A percentile compares a stretch with the other conserved stretches of the same genome.
Conservation (phyloP, 92 coral and sea anemone species). For the Epizoanthus stellaris region DNA sequence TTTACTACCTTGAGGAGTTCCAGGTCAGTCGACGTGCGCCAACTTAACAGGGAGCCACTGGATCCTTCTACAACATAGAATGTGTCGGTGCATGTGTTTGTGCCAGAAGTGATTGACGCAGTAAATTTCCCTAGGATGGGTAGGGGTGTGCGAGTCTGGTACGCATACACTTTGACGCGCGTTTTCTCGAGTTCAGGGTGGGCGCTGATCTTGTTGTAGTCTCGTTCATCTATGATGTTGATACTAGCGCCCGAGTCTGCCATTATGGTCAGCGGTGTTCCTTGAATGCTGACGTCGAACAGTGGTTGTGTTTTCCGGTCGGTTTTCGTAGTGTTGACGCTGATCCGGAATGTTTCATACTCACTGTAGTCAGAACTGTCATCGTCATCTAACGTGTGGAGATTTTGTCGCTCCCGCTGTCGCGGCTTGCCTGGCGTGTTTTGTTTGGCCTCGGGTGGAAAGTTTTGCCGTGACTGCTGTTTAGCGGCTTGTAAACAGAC, state of each 20-base stretch:
- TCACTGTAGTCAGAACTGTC: constrained; percentile 20
- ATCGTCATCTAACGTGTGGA: neutral
- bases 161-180: neutral
- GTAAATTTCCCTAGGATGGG: constrained; percentile 16
- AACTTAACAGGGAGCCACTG: constrained; percentile 35
- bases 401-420: neutral
- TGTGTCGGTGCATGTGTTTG: neutral
- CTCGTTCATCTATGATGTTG: neutral
- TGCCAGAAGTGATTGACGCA: constrained; percentile 2
- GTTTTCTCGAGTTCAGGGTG: neutral
- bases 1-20: constrained; percentile 13
- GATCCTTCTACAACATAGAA: constrained; percentile 34
- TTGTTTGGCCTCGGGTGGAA: neutral
- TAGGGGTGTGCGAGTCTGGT: neutral
- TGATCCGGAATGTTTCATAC: neutral
- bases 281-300: neutral
- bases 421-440: neutral
- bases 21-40: neutral
- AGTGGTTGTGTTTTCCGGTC: neutral
- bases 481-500: constrained; percentile 3
- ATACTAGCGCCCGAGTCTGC: constrained; percentile 22
- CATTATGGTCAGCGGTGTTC: neutral
- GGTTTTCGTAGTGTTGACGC: neutral
- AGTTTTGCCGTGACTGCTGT: neutral
- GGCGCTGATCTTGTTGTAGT: constrained; percentile 9